Percentiles rank a stretch among this genome's conserved stretches.
phyloP scores from a whole-genome alignment of 2,888 invertebrate genomes.

The Platycnemis pennipes region DNA sequence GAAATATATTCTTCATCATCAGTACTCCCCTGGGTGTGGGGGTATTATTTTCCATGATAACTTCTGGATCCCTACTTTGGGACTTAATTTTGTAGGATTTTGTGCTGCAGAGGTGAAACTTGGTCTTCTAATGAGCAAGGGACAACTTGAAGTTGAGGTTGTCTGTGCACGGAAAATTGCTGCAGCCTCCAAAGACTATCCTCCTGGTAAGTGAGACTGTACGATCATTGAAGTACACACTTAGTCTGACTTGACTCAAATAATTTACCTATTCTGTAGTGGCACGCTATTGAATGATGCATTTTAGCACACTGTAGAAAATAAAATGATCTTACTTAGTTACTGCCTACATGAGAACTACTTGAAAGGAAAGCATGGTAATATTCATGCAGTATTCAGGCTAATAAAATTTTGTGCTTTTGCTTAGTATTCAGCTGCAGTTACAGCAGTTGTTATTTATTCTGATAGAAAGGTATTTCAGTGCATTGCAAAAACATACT shows the following conservation, averaged over 20 bases:
- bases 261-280: not conserved
- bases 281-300: slow-evolving; percentile 22
- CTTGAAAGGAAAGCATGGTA: not conserved
- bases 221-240: slow-evolving; percentile 12
- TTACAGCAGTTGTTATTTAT: no score
- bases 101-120: slow-evolving; percentile 89
- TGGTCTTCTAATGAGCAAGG: slow-evolving; percentile 94
- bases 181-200: slow-evolving; percentile 86
- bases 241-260: not conserved
- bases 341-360: not conserved
- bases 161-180: slow-evolving; percentile 87
- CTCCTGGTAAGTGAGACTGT: slow-evolving; percentile 79
- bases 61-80: slow-evolving; percentile 54
- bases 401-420: no score
- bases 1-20: not conserved
- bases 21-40: not conserved
- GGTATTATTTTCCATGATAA: not conserved
- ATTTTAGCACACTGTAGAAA: slow-evolving; percentile 13
- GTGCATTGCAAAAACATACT: no score
- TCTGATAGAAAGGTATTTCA: no score
- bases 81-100: slow-evolving; percentile 64
- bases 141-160: slow-evolving; percentile 94
- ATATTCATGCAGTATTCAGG: not conserved
- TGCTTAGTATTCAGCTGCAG: no score
- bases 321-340: not conserved